Conservation (phyloP, 2,888 invertebrate species). For the Caradrina kadenii region DNA sequence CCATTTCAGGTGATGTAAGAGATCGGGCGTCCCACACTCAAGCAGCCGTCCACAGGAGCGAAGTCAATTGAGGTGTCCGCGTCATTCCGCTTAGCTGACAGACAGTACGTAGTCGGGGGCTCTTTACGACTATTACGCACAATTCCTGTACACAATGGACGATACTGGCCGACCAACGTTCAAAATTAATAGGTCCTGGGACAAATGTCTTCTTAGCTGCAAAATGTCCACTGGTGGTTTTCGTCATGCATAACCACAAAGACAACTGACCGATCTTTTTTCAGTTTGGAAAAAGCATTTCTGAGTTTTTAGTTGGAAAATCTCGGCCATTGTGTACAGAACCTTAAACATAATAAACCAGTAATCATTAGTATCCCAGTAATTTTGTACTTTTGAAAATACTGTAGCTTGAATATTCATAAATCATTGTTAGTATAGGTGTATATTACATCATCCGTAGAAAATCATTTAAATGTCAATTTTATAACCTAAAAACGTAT, state of each 20-base stretch:
- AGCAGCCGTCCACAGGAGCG: conserved; percentile 84
- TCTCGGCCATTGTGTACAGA: conserved; percentile 28
- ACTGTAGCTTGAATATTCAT: conserved; percentile 33
- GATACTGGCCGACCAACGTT: background rate
- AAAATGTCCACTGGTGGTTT: background rate
- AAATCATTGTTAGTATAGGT: conserved; percentile 11
- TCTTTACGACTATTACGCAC: conserved; percentile 15
- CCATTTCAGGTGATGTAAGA: conserved; percentile 85
- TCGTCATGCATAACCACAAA: background rate
- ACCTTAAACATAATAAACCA: conserved; percentile 16
- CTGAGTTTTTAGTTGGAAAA: background rate
- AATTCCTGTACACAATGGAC: conserved; percentile 35
- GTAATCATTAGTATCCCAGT: conserved; percentile 32
- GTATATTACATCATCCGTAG: conserved; percentile 10
- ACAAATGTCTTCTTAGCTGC: background rate
- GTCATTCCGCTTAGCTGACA: conserved; percentile 34
- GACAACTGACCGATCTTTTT: background rate
- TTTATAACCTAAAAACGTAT: conserved; percentile 18
- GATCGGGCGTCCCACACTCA: conserved; percentile 54
- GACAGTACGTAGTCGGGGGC: conserved; percentile 31
- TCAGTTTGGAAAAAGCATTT: background rate
- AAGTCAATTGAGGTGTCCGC: conserved; percentile 70
- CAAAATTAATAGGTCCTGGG: background rate
- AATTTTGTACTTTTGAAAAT: conserved; percentile 55
- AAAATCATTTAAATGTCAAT: conserved; percentile 34